These are phyloP conservation scores for Philantomba maxwellii DNA, from an alignment of 2,113 vertebrate species.

Conservation along the genomic window DNA sequence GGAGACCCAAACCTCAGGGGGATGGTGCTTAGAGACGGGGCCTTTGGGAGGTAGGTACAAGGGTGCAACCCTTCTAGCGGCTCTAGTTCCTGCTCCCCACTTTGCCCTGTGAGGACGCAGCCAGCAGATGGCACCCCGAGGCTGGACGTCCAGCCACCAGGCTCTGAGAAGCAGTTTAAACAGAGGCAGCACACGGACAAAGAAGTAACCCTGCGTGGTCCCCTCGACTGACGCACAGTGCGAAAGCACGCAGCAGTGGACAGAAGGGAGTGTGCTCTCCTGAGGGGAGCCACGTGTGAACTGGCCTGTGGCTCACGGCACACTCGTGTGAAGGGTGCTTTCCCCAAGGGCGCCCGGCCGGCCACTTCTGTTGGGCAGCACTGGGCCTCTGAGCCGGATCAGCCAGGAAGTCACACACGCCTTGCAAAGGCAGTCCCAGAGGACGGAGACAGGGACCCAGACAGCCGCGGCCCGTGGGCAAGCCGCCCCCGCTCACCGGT, in stretches of 20 bases:
- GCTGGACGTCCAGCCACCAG: neutral
- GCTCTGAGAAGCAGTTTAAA: neutral
- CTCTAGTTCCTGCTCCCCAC: neutral
- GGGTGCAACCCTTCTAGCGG: accelerated
- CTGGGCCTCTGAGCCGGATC: neutral
- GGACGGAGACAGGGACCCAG: accelerated
- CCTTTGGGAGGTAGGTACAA: neutral
- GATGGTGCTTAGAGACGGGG: neutral
- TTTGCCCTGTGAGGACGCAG: neutral
- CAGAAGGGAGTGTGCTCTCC: accelerated
- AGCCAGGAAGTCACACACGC: neutral
- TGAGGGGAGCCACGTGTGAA: accelerated
- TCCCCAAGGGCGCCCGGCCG: accelerated
- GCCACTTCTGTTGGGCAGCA: accelerated
- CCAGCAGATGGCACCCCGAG: neutral
- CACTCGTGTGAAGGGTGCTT: accelerated
- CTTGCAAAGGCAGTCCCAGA: neutral
- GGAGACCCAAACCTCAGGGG: neutral
- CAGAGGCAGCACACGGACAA: accelerated
- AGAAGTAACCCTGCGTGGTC: accelerated
- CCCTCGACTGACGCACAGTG: accelerated
- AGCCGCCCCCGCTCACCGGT: constrained; percentile 79
- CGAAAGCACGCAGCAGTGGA: too few relatives aligned
- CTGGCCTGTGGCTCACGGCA: accelerated
- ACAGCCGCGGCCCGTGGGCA: accelerated